A percentile compares a stretch with the other conserved stretches of the same genome.
Conservation (phyloP, 2,797 vertebrate species). For the Nyctibius grandis region DNA sequence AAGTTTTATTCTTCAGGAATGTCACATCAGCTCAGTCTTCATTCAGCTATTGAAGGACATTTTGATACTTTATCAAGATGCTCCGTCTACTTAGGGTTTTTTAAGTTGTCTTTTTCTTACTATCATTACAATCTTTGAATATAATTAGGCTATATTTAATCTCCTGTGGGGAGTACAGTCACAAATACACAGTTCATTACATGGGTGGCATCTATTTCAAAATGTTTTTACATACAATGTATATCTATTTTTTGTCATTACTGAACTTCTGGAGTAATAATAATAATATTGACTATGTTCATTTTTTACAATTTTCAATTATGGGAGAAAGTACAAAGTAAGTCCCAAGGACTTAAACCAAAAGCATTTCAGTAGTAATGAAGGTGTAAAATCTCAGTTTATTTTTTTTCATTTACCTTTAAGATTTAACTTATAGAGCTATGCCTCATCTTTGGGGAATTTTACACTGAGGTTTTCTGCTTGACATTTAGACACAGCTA, state of each 20-base stretch:
- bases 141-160: background rate
- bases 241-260: background rate
- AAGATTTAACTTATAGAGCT: background rate
- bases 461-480: background rate
- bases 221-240: fast-evolving
- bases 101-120: background rate
- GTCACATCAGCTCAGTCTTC: background rate
- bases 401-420: background rate
- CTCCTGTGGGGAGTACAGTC: background rate
- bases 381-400: background rate
- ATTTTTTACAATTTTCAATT: background rate
- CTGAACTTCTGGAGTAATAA: background rate
- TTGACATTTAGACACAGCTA: background rate
- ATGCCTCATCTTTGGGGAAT: background rate
- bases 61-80: background rate
- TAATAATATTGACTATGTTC: background rate
- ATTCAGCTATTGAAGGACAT: background rate
- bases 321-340: background rate
- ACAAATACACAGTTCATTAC: background rate
- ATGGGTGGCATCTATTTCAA: background rate
- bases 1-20: background rate
- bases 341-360: background rate
- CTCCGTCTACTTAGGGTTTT: background rate
- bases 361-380: background rate
- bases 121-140: background rate